Conservation (phyloP, 2,888 invertebrate genomes). For the Sinodicranocentrus sp. region DNA sequence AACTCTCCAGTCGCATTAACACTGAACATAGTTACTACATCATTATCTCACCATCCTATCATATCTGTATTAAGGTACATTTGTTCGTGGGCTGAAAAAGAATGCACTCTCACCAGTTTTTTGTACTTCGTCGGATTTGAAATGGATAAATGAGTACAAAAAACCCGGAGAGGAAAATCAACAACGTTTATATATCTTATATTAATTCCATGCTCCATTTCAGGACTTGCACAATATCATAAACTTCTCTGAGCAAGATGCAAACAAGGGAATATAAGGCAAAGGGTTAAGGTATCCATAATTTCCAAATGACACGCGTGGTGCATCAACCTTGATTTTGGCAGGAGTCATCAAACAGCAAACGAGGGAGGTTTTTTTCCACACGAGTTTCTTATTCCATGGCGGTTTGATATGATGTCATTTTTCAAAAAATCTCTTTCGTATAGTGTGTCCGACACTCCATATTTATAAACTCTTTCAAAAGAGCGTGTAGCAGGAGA, state of each 20-base stretch:
- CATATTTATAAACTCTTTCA: background rate
- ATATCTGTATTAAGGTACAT: too few relatives aligned
- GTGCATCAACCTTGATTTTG: slow-evolving; percentile 72
- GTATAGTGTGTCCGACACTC: background rate
- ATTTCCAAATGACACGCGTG: slow-evolving; percentile 65
- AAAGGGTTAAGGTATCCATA: background rate
- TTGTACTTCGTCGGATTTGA: too few relatives aligned
- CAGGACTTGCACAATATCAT: background rate
- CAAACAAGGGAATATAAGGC: background rate
- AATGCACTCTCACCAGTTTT: too few relatives aligned
- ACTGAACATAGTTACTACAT: too few relatives aligned
- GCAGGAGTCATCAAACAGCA: slow-evolving; percentile 63
- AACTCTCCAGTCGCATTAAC: too few relatives aligned
- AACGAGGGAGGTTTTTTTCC: too few relatives aligned
- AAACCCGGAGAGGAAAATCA: too few relatives aligned
- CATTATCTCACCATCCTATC: too few relatives aligned
- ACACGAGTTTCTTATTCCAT: background rate
- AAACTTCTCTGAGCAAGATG: background rate
- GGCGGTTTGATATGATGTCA: background rate
- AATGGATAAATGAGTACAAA: too few relatives aligned
- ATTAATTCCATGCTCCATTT: background rate
- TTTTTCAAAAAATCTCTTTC: background rate
- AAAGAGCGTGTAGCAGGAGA: background rate
- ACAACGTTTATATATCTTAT: too few relatives aligned
- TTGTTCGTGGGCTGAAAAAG: too few relatives aligned